These are phyloP conservation scores for Oxystoma pomonae DNA, from an alignment of 2,888 invertebrate genomes.

Conservation along the genomic window DNA sequence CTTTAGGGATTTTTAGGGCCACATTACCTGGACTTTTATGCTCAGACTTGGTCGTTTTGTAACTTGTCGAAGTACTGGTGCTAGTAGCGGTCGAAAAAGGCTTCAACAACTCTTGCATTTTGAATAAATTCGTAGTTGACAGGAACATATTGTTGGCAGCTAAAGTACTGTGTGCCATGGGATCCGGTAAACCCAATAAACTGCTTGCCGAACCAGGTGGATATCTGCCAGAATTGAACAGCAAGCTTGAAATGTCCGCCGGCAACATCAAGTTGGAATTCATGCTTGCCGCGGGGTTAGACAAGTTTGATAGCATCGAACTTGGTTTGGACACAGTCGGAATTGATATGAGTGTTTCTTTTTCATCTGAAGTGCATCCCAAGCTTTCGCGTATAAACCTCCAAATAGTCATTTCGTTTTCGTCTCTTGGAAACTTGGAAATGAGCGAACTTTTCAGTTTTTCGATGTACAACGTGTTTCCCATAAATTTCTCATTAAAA, in stretches of 20 bases:
- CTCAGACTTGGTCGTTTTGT: constrained; percentile 28
- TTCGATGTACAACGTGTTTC: constrained; percentile 72
- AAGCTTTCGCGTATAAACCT: constrained; percentile 72
- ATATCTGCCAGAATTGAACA: constrained; percentile 64
- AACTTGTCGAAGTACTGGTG: constrained; percentile 45
- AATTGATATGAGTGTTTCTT: constrained; percentile 58
- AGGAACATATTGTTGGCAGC: constrained; percentile 77
- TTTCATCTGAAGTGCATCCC: constrained; percentile 67
- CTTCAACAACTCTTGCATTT: constrained; percentile 65
- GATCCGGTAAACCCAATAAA: constrained; percentile 67
- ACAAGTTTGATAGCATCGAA: constrained; percentile 38
- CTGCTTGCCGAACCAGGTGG: constrained; percentile 58
- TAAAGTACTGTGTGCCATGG: constrained; percentile 69
- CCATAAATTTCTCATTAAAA: constrained; percentile 64
- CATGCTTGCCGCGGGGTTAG: constrained; percentile 44
- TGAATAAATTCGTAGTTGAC: constrained; percentile 59
- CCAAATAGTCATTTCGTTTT: constrained; percentile 72
- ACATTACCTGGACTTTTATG: constrained; percentile 17
- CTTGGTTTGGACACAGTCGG: constrained; percentile 47
- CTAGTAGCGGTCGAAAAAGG: constrained; percentile 55
- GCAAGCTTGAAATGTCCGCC: constrained; percentile 61
- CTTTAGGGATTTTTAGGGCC: constrained; percentile 43
- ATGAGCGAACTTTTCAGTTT: constrained; percentile 78
- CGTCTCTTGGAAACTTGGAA: constrained; percentile 76
- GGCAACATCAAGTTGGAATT: constrained; percentile 61